Evolutionary conservation across 2,888 invertebrate genomes (phyloP).

Genomic region (Synanthedon myopaeformis): DNA sequence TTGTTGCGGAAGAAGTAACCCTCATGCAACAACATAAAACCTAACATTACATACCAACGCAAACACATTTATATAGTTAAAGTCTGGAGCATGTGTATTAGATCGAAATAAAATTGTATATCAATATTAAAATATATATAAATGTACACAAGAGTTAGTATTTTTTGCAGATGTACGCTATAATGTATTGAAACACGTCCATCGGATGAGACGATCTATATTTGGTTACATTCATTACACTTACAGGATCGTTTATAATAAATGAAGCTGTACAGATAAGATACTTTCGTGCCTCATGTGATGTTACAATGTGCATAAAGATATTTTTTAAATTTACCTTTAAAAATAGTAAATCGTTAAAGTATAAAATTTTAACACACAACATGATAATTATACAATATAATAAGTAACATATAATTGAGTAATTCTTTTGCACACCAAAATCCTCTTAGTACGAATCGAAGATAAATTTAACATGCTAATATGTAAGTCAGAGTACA

Average conservation of each 20-base stretch:
- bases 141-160: conserved; percentile 51
- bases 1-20: conserved; percentile 35
- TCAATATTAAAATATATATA: conserved; percentile 2
- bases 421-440: too few species aligned
- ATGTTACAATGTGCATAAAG: conserved; percentile 13
- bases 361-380: too few species aligned
- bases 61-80: too few species aligned
- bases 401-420: too few species aligned
- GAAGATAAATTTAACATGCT: too few species aligned
- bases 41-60: too few species aligned
- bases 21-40: background rate
- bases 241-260: conserved; percentile 25
- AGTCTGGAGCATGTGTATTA: too few species aligned
- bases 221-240: conserved; percentile 19
- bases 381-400: too few species aligned
- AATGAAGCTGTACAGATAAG: conserved; percentile 11
- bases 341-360: conserved; percentile 13
- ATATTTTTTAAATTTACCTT: conserved; percentile 54
- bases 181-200: conserved; percentile 47
- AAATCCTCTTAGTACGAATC: too few species aligned
- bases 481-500: too few species aligned
- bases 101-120: too few species aligned
- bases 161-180: conserved; percentile 63
- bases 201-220: conserved; percentile 24
- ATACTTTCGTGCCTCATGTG: conserved; percentile 47